Evolutionary conservation across 2,113 vertebrate species (phyloP).

Genomic region (Dicrurus megarhynchus): DNA sequence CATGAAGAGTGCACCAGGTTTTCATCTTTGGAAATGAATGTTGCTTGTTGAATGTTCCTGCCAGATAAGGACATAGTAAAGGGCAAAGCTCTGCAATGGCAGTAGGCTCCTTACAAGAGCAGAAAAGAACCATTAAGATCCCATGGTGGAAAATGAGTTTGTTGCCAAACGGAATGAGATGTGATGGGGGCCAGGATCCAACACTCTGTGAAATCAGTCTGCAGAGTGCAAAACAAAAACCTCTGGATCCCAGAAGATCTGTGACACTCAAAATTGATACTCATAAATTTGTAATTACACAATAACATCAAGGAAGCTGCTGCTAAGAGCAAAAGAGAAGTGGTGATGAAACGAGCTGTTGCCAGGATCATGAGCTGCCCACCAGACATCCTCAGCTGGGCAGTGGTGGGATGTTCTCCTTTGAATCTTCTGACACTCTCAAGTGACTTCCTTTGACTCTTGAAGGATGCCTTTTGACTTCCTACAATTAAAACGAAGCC

Average conservation of each 20-base stretch:
- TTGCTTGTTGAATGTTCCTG: neutral
- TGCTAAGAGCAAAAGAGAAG: neutral
- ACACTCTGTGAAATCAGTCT: neutral
- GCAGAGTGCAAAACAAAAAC: neutral
- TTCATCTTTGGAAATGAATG: neutral
- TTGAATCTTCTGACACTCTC: neutral
- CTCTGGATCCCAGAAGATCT: neutral
- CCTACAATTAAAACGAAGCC: neutral
- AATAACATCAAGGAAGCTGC: neutral
- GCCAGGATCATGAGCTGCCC: neutral
- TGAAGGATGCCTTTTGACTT: neutral
- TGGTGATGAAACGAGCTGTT: neutral
- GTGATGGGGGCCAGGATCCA: neutral
- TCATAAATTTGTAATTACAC: neutral
- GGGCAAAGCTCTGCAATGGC: neutral
- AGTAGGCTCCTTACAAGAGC: neutral
- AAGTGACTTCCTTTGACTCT: neutral
- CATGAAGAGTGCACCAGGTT: rapidly evolving
- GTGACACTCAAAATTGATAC: neutral
- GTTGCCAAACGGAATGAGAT: neutral
- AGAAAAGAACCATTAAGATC: neutral
- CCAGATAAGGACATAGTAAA: neutral
- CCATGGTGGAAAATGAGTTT: neutral
- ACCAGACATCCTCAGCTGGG: neutral
- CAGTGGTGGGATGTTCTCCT: neutral